phyloP scores from a whole-genome alignment of 2,888 invertebrate genomes.

The Serrognathus titanus region DNA sequence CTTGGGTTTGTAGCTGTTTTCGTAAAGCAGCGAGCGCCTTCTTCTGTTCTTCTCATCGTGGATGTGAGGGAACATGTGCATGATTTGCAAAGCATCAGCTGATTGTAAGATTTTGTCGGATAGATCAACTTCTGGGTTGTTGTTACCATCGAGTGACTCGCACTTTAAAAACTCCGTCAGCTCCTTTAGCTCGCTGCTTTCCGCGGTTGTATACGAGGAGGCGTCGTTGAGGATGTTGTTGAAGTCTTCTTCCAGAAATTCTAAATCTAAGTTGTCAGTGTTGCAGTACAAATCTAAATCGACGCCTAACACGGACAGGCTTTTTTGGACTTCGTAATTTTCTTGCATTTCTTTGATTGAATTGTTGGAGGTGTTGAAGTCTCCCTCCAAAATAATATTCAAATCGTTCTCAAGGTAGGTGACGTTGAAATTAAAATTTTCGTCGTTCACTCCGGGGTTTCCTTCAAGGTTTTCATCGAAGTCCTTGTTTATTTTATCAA shows the following conservation, averaged over 20 bases:
- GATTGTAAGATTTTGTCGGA: slow-evolving; percentile 5
- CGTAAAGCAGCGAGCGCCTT: slow-evolving; percentile 45
- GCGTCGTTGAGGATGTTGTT: slow-evolving; percentile 10
- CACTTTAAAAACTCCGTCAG: slow-evolving; percentile 6
- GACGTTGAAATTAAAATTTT: slow-evolving; percentile 6
- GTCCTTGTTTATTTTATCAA: too few species aligned
- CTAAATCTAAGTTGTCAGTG: slow-evolving; percentile 14
- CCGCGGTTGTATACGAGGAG: not conserved
- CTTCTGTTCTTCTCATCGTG: slow-evolving; percentile 43
- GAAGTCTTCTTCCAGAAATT: slow-evolving; percentile 15
- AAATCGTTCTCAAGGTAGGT: slow-evolving; percentile 20
- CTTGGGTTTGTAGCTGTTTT: slow-evolving; percentile 34
- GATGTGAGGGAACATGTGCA: slow-evolving; percentile 45
- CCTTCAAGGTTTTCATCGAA: too few species aligned
- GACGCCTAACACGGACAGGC: slow-evolving; percentile 9
- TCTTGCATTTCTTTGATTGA: not conserved
- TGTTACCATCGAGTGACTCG: slow-evolving; percentile 31
- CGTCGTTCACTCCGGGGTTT: not conserved
- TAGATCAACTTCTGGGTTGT: not conserved
- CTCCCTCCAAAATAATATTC: not conserved
- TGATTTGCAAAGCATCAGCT: slow-evolving; percentile 21
- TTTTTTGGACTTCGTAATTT: not conserved
- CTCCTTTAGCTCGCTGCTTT: slow-evolving; percentile 9
- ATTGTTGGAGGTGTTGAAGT: not conserved
- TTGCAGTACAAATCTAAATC: slow-evolving; percentile 15